Percentiles rank a stretch among this genome's conserved stretches.
Conservation (phyloP, 1,140 invertebrate species). For the Belonocnema kinseyi region DNA sequence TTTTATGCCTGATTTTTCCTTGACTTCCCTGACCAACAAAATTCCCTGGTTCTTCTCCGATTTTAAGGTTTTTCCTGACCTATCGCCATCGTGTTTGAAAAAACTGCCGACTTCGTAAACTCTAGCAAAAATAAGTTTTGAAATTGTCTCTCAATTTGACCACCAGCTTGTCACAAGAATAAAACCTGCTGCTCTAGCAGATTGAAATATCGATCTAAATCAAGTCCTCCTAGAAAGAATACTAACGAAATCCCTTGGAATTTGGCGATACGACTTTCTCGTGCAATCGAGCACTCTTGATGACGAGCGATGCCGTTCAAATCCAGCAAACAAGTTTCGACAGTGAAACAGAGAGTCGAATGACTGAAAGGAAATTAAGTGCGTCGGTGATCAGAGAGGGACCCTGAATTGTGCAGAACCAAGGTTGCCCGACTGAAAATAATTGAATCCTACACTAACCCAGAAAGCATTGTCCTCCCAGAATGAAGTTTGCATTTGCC, state of each 20-base stretch:
- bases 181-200: neutral
- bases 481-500: constrained; percentile 20
- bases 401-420: neutral
- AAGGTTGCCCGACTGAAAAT: constrained; percentile 23
- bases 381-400: neutral
- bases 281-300: constrained; percentile 12
- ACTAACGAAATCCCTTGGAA: constrained; percentile 22
- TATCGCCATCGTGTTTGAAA: no score
- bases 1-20: no score
- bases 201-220: neutral
- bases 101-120: no score
- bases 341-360: constrained; percentile 18
- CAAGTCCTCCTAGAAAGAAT: neutral
- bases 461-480: constrained; percentile 20
- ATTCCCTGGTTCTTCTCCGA: no score
- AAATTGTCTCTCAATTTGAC: no score
- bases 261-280: constrained; percentile 18
- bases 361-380: constrained; percentile 25
- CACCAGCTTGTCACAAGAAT: no score
- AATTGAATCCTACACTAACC: constrained; percentile 28
- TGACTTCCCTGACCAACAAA: no score
- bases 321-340: constrained; percentile 26
- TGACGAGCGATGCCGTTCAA: constrained; percentile 14
- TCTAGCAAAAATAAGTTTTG: no score
- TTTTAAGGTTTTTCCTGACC: no score